Conservation (phyloP, 2,113 vertebrate genomes). For the Nycticryphes semicollaris region DNA sequence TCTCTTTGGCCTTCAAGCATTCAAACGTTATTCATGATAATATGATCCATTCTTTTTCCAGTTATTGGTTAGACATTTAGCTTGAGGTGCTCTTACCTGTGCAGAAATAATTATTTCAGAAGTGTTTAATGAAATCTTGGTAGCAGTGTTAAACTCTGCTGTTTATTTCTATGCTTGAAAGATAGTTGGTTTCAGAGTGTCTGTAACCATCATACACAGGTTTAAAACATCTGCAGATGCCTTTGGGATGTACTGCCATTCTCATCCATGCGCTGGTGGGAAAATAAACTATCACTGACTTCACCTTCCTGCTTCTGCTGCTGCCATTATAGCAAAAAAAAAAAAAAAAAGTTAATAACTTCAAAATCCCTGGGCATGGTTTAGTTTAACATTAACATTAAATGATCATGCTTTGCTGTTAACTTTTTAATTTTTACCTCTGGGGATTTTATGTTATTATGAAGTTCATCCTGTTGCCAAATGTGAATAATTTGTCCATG, state of each 20-base stretch:
- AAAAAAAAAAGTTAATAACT: neutral
- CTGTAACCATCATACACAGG: neutral
- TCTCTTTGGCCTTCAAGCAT: neutral
- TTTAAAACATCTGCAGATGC: neutral
- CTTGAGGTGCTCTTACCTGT: neutral
- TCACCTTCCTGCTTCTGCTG: neutral
- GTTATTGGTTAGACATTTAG: neutral
- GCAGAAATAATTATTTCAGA: neutral
- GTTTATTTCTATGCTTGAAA: neutral
- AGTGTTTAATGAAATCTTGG: neutral
- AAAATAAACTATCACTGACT: neutral
- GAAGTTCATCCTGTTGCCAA: neutral
- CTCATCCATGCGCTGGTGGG: neutral
- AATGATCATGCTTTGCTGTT: neutral
- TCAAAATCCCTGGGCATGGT: neutral
- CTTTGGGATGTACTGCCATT: neutral
- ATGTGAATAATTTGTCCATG: neutral
- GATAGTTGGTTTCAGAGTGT: neutral
- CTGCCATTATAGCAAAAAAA: neutral
- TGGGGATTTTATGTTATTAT: neutral
- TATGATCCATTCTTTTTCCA: neutral
- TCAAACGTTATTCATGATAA: neutral
- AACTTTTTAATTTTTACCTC: conserved; percentile 14
- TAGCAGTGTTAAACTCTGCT: neutral
- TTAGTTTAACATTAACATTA: neutral